Percentiles rank a stretch among this genome's conserved stretches.
These are phyloP conservation scores for Corvus hawaiiensis DNA, from an alignment of 2,113 vertebrate species.

Conservation along the genomic window DNA sequence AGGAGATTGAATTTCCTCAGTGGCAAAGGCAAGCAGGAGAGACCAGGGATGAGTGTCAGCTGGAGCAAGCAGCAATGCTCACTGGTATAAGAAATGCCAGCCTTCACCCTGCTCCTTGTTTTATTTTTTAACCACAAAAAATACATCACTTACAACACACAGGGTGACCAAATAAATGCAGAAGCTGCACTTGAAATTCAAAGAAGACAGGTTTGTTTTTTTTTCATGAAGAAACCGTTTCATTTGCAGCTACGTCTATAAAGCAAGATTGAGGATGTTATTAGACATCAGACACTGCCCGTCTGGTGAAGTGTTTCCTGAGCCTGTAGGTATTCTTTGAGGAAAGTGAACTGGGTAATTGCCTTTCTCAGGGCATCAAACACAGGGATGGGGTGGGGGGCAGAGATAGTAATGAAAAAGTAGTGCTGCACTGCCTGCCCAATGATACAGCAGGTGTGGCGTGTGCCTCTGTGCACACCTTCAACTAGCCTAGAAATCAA, in stretches of 20 bases:
- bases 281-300: background rate
- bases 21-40: background rate
- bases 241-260: background rate
- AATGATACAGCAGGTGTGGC: background rate
- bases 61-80: background rate
- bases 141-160: background rate
- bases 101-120: background rate
- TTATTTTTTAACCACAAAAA: background rate
- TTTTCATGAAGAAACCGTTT: background rate
- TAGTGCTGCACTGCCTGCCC: fast-evolving
- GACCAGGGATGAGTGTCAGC: background rate
- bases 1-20: background rate
- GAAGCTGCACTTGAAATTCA: background rate
- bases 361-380: conserved; percentile 46
- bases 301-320: background rate
- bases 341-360: conserved; percentile 48
- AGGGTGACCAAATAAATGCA: background rate
- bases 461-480: background rate
- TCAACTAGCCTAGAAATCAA: background rate
- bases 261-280: conserved; percentile 23
- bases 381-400: background rate
- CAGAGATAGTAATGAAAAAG: background rate
- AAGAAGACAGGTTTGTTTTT: background rate
- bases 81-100: background rate
- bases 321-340: background rate